Percentiles rank a stretch among this genome's conserved stretches.
phyloP scores from a whole-genome alignment of 1,140 invertebrate genomes.

The Megathymus violae region DNA sequence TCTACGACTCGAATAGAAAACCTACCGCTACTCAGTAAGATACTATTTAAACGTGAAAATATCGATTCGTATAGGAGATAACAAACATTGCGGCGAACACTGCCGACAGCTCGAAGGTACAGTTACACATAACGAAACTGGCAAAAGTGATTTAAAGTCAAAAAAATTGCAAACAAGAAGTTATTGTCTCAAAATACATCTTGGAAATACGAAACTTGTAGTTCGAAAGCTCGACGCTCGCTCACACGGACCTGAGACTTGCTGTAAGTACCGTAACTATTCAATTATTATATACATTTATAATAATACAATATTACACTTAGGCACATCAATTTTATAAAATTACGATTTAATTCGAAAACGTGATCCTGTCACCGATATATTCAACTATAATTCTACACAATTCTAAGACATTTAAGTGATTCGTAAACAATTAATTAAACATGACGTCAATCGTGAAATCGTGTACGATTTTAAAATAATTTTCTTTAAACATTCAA shows the following conservation, averaged over 20 bases:
- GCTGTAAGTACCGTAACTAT: slow-evolving; percentile 60
- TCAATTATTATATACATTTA: slow-evolving; percentile 73
- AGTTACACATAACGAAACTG: slow-evolving; percentile 2
- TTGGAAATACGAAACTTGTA: slow-evolving; percentile 54
- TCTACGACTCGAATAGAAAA: slow-evolving; percentile 51
- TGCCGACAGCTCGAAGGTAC: no score
- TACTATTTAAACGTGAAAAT: slow-evolving; percentile 42
- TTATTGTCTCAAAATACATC: slow-evolving; percentile 72
- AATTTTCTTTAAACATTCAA: slow-evolving; percentile 51
- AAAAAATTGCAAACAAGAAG: slow-evolving; percentile 59
- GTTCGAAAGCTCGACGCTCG: slow-evolving; percentile 10
- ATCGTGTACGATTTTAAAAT: slow-evolving; percentile 41
- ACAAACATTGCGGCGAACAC: no score
- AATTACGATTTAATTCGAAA: slow-evolving; percentile 81
- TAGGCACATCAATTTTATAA: slow-evolving; percentile 85
- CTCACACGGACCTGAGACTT: slow-evolving; percentile 47
- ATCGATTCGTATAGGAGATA: slow-evolving; percentile 13
- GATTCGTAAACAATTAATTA: slow-evolving; percentile 56
- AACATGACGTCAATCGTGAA: slow-evolving; percentile 47
- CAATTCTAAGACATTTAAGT: slow-evolving; percentile 69
- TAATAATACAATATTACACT: slow-evolving; percentile 80
- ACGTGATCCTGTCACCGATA: slow-evolving; percentile 72
- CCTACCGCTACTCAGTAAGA: slow-evolving; percentile 62
- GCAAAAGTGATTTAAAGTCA: slow-evolving; percentile 36
- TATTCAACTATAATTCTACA: slow-evolving; percentile 67